Evolutionary conservation across 2,797 vertebrate species (phyloP), one percentile per base, ranked within the genome.

Genomic region (Coreius guichenoti): DNA sequence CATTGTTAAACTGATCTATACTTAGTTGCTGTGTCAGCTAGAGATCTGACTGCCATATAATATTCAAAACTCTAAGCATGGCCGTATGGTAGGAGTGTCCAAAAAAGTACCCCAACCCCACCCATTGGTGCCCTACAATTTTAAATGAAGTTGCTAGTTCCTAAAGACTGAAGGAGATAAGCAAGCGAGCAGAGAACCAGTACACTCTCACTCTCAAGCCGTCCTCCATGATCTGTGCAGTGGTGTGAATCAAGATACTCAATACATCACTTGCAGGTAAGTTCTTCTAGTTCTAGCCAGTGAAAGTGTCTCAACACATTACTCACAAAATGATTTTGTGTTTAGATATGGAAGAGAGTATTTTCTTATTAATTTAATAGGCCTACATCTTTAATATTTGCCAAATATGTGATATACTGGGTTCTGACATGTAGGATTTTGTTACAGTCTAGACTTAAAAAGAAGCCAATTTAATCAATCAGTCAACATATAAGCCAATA

Each of bases 31-130:
- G 83, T 49, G 75, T 76, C 74, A 63, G 36, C 56, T 29, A 45
- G 51, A 72, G 86, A 76, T 85, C 82, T 43, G 39, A 43, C 39
- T 65, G 91, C 89, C 90, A 68, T 89, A 83, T 90, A 73, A 93
- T 92, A 88, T 91, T 91, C 82, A 84, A 86, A 90, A 83, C 33
- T 56, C 51, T 87, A 47, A 14, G 69, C 89, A 86, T 91, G 82
- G 86, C 67, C 85, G 90, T 77, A 88, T 84, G 82, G 93, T 94
- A 92, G 95, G 95, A 91, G 94, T 95, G 94, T 93, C 93, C 90
- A 92, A 87, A 89, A 92, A 90, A 79, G 91, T 92, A 85, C 90
- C 89, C 90, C 92, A 86, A 92, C 93, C 91, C 93, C 92, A 93
- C 94, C 93, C 93, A 93, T 39, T 89, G 58, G 88, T 88, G 87